Percentiles rank a stretch among this genome's conserved stretches.
Evolutionary conservation across 2,113 vertebrate species (phyloP).

Genomic region (Chascanopsetta lugubris): DNA sequence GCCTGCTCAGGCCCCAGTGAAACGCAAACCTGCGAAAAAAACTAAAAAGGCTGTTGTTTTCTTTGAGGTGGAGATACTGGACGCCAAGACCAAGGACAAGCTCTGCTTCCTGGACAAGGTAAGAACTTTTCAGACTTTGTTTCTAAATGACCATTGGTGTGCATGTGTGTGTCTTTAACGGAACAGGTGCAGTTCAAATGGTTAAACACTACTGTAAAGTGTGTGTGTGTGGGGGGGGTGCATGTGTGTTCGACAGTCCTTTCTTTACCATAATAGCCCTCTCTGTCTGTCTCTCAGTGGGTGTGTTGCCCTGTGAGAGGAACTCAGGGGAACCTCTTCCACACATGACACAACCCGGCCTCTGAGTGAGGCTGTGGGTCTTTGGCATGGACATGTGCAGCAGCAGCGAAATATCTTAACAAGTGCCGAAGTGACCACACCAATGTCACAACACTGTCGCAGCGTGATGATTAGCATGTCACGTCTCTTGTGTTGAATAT

Average conservation of each 20-base stretch:
- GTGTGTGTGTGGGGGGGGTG: too few species aligned
- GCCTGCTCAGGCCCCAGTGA: slow-evolving; percentile 16
- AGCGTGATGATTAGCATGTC: too few species aligned
- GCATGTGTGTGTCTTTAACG: slow-evolving; percentile 4
- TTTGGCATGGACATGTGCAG: background rate
- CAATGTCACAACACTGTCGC: background rate
- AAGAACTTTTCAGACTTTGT: slow-evolving; percentile 34
- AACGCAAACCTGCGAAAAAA: slow-evolving; percentile 85
- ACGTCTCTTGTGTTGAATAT: too few species aligned
- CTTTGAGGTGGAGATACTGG: slow-evolving; percentile 98
- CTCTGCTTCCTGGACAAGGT: slow-evolving; percentile 98
- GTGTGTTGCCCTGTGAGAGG: slow-evolving; percentile 3
- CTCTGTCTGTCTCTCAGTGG: too few species aligned
- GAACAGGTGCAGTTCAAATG: slow-evolving; percentile 5
- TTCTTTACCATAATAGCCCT: slow-evolving; percentile 31
- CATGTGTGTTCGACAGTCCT: slow-evolving; percentile 8
- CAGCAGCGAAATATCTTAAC: background rate
- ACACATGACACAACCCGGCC: slow-evolving; percentile 9
- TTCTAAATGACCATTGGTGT: too few species aligned
- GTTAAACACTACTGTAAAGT: slow-evolving; percentile 3
- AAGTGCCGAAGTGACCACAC: background rate
- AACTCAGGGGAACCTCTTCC: slow-evolving; percentile 5
- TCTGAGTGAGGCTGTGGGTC: background rate
- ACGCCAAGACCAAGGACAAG: slow-evolving; percentile 93
- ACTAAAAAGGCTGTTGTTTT: slow-evolving; percentile 92